These are phyloP conservation scores for Drosophila peninsularis DNA, from an alignment of 2,888 invertebrate species.

Conservation along the genomic window DNA sequence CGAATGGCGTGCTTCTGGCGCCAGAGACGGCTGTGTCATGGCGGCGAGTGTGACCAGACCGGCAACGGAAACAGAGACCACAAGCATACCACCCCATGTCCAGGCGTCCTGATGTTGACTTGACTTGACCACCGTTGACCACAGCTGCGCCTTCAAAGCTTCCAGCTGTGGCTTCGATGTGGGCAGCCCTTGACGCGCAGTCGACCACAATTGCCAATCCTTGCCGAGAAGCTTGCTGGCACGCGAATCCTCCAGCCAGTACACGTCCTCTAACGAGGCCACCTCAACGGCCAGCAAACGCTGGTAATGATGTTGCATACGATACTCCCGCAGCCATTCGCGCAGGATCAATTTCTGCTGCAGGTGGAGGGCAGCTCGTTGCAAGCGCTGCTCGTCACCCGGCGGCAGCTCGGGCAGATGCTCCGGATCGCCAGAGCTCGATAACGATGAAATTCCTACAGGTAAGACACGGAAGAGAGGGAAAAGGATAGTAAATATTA, in stretches of 20 bases:
- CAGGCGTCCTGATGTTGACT: slow-evolving; percentile 95
- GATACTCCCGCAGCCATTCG: slow-evolving; percentile 92
- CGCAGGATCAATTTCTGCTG: slow-evolving; percentile 93
- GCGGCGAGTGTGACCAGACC: slow-evolving; percentile 95
- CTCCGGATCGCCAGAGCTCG: slow-evolving; percentile 91
- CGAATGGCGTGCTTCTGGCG: slow-evolving; percentile 95
- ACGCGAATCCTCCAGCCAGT: slow-evolving; percentile 94
- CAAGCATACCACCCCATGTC: slow-evolving; percentile 97
- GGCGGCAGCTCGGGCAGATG: slow-evolving; percentile 92
- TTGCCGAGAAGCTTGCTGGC: slow-evolving; percentile 91
- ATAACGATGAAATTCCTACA: slow-evolving; percentile 92
- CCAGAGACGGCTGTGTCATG: slow-evolving; percentile 95
- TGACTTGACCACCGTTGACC: slow-evolving; percentile 94
- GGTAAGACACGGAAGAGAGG: slow-evolving; percentile 34
- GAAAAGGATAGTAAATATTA: slow-evolving; percentile 2
- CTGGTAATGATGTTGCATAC: slow-evolving; percentile 90
- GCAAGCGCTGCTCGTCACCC: slow-evolving; percentile 92
- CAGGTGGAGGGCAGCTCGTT: slow-evolving; percentile 91
- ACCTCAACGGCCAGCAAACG: slow-evolving; percentile 92
- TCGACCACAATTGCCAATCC: slow-evolving; percentile 92
- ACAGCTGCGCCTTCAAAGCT: slow-evolving; percentile 91
- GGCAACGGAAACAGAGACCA: slow-evolving; percentile 94
- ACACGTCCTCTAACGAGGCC: slow-evolving; percentile 94
- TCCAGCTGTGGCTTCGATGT: slow-evolving; percentile 92
- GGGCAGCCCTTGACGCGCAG: slow-evolving; percentile 92